Evolutionary conservation across 64 coral and sea anemone genomes (phyloP), one percentile per base, ranked within the genome.

Genomic region (Orbicella faveolata): DNA sequence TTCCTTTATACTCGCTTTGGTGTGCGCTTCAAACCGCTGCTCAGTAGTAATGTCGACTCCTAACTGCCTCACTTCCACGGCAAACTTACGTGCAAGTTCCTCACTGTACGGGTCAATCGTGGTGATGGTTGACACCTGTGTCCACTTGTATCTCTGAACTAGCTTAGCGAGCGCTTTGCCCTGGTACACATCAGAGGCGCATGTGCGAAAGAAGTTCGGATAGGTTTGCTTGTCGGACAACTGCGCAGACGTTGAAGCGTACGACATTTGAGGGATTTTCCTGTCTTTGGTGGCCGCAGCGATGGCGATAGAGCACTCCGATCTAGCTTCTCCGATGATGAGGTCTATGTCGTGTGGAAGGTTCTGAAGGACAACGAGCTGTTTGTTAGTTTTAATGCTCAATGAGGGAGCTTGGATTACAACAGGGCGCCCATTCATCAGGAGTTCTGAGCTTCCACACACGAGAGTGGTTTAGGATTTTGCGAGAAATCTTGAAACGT

Each of bases 241-340:
- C 53, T 91, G 44, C 23, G 75, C 70, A 34, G 92, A 85, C 19
- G 95, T 96, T 0, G 95, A 96, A 9, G 95, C 95, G 78, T 96
- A 96, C 1, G 95, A 96, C 65, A 96, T 94, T 54, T 96, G 95
- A 48, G 95, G 95, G 25, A 96, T 96, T 35, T 90, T 76, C 36
- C 75, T 92, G 21, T 78, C 81, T 69, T 91, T 78, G 23, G 95
- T 96, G 34, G 92, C 95, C 70, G 91, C 82, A 20, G 95, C 81
- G 25, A 96, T 96, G 3, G 95, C 89, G 61, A 94, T 96, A 12
- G 95, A 96, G 16, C 95, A 96, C 2, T 84, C 87, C 36, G 95
- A 96, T 52, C 95, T 65, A 39, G 95, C 95, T 70, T 94, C 95
- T 65, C 95, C 95, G 59, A 96, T 84, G 73, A 96, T 96, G 70